Base-by-base conservation (phyloP, 1,140 invertebrate genomes). In the Psix sp. region DNA sequence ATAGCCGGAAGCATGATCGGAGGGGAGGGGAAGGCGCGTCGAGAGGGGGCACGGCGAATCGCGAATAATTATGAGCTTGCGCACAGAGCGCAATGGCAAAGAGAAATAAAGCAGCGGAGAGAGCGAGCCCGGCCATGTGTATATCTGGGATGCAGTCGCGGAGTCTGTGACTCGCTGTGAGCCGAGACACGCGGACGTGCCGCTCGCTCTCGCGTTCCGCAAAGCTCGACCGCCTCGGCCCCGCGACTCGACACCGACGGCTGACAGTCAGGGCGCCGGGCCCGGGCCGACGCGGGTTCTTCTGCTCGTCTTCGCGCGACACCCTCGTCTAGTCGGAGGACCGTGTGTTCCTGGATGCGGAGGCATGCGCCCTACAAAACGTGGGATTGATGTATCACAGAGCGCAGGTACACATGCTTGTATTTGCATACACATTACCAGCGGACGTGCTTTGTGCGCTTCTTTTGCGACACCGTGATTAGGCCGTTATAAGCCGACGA, bases 291-390 rank as follows among this genome's bases (percentile, higher is more conserved):
- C 26, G 26, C 7, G 1, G n/a, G 31, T 45, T 48, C 48, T 54
- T 29, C 21, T 0, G 3, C 21, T 31, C 6, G 0, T 17, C 40
- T 42, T 24, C 1, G 2, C 7, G 26, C 7, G 7, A 29, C 26
- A 24, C 39, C 51, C 48, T 63, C 60, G 51, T 57, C 56, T 39
- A 35, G 52, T 35, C 63, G 49, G 57, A 56, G 52, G 40, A 43
- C 51, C 57, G 63, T 78, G 76, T 75, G 77, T 77, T 77, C 76
- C 74, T 76, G 79, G 76, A 80, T 77, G 82, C 76, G 67, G 79
- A 87, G 84, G 85, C 85, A 87, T 87, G 85, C 85, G 85, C 82
- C 79, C 74, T 84, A 81, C 80, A 82, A 79, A 82, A 77, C 72
- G 63, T 74, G 65, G 81, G 77, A 86, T 87, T 86, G 84, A 86